Evolutionary conservation across 2,888 invertebrate genomes (phyloP).

Genomic region (Parelbella ahira): DNA sequence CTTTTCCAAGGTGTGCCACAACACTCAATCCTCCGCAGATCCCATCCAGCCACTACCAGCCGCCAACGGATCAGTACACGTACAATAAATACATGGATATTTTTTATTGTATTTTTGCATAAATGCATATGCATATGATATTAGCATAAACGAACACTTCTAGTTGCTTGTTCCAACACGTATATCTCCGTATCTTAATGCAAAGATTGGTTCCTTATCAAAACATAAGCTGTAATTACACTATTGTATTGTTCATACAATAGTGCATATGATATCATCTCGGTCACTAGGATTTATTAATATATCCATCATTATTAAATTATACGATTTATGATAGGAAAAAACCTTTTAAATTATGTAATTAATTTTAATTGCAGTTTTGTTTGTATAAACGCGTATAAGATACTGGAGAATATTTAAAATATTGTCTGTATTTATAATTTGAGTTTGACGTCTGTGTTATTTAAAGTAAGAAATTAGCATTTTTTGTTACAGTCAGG

Average conservation of each 20-base stretch:
- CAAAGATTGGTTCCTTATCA: slow-evolving; percentile 13
- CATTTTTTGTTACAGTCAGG: too few relatives aligned
- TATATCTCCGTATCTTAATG: slow-evolving; percentile 13
- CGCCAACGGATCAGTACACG: too few relatives aligned
- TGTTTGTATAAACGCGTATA: background rate
- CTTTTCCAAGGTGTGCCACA: too few relatives aligned
- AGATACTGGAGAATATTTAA: too few relatives aligned
- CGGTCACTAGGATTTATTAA: slow-evolving; percentile 10
- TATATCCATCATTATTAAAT: slow-evolving; percentile 10
- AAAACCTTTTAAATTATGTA: background rate
- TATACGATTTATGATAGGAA: slow-evolving; percentile 13
- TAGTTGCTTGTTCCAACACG: background rate
- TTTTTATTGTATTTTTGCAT: too few relatives aligned
- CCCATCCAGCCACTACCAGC: too few relatives aligned
- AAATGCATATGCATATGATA: background rate
- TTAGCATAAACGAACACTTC: slow-evolving; percentile 9
- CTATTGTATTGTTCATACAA: slow-evolving; percentile 18
- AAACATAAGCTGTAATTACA: slow-evolving; percentile 16
- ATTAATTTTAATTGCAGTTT: too few relatives aligned
- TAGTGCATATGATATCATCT: slow-evolving; percentile 20
- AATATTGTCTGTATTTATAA: too few relatives aligned
- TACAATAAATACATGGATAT: too few relatives aligned
- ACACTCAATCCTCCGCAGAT: too few relatives aligned
- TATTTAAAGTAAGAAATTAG: too few relatives aligned
- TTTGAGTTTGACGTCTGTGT: too few relatives aligned